These are phyloP conservation scores for Tetranychus cinnabarinus DNA, from an alignment of 1,140 invertebrate species.

Conservation along the genomic window DNA sequence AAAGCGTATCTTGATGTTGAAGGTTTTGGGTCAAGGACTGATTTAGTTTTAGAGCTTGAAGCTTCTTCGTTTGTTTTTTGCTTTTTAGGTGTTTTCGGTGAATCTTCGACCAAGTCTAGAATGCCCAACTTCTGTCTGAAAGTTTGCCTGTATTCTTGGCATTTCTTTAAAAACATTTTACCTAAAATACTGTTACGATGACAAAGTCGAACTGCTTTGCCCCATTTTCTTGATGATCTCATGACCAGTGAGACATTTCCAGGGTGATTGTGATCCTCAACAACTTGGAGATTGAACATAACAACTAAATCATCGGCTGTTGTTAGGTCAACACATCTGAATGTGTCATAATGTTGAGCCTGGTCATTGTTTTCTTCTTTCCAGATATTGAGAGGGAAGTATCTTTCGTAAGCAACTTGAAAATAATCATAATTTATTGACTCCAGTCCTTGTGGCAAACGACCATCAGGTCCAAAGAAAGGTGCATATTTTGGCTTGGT, in stretches of 20 bases:
- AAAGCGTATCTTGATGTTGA: no score
- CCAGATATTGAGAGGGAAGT: not conserved
- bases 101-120: no score
- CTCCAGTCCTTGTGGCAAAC: no score
- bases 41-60: no score
- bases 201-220: not conserved
- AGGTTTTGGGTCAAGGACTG: no score
- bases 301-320: not conserved
- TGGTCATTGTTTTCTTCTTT: not conserved
- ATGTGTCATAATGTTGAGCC: not conserved
- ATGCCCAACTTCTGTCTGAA: not conserved
- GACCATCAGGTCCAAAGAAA: no score
- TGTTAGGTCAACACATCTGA: not conserved
- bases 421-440: no score
- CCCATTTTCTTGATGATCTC: not conserved
- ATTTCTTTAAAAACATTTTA: not conserved
- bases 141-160: not conserved
- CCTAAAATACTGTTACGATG: not conserved
- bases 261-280: not conserved
- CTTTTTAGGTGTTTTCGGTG: no score
- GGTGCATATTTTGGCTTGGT: not conserved
- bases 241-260: not conserved
- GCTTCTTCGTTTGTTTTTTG: no score
- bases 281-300: not conserved
- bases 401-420: not conserved